Base-by-base conservation (phyloP, 2,113 vertebrate species). In the Equus quagga region DNA sequence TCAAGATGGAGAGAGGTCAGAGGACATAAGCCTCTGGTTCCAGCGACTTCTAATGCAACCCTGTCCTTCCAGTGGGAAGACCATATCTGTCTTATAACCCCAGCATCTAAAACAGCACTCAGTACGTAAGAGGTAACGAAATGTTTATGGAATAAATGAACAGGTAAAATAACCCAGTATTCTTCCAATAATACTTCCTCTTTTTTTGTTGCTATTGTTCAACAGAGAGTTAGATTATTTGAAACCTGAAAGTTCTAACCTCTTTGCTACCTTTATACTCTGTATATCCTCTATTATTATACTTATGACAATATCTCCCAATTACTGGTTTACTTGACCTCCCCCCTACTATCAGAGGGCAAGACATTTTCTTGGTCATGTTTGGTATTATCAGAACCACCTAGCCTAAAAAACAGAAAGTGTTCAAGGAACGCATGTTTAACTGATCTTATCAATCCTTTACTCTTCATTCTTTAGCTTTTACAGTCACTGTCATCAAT, bases 401-500 rank as follows among this genome's bases (percentile, higher is more conserved):
- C 11, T 75, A 92, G 33, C 21, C 33, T 70, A 93, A 62, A 93
- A 96, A 94, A 89, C 10, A 51, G 41, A 82, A 97, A 51, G 23
- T 91, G 41, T 49, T 84, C 56, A 86, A 76, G 84, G 97, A 94
- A 91, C 44, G 13, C 21, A 76, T 21, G 11, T 49, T 85, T 78
- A 76, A 78, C n/a, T n/a, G 33, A 73, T 54, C 18, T 82, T 58
- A 79, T 67, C 62, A 67, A 79, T 89, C 36, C 36, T 82, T 72
- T 56, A n/a, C 12, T 91, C 73, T 70, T 46, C 31, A 72, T n/a
- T 94, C 46, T 96, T 83, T 0, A 69, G 69, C 33, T 95, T 96
- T 90, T 79, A 92, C 17, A 79, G 58, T 46, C 70, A 93, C 44
- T 81, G 28, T 36, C 41, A 89, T 72, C 41, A 73, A 49, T 65